phyloP scores from a whole-genome alignment of 2,113 vertebrate genomes.

The Telmatochromis brichardi region DNA sequence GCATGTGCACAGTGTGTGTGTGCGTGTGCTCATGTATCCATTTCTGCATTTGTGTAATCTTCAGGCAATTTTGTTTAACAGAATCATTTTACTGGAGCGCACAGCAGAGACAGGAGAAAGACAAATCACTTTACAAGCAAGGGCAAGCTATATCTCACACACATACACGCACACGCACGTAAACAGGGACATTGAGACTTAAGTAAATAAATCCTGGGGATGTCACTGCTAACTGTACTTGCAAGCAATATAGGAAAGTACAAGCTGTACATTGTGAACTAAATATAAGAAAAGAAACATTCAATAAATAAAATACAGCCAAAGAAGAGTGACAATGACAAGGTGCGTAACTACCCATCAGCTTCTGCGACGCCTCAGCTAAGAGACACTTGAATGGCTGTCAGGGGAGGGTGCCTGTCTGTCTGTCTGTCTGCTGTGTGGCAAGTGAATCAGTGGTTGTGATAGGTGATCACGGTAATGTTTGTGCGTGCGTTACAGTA shows the following conservation, averaged over 20 bases:
- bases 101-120: conserved; percentile 51
- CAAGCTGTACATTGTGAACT: neutral
- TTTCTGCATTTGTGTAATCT: conserved; percentile 16
- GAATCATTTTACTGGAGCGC: conserved; percentile 54
- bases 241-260: conserved; percentile 10
- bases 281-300: conserved; percentile 20
- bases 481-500: neutral
- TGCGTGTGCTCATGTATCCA: neutral
- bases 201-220: conserved; percentile 52
- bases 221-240: conserved; percentile 40
- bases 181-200: neutral
- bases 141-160: conserved; percentile 45
- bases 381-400: conserved; percentile 36
- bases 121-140: conserved; percentile 64
- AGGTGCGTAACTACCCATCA: conserved; percentile 11
- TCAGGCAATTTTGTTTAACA: conserved; percentile 63
- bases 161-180: neutral
- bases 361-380: neutral
- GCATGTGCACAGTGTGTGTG: neutral
- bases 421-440: neutral
- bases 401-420: neutral
- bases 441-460: conserved; percentile 5
- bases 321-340: conserved; percentile 21
- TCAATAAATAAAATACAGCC: conserved; percentile 21
- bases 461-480: neutral